Base-by-base conservation (phyloP, 2,888 invertebrate genomes). In the Laothoe populi region DNA sequence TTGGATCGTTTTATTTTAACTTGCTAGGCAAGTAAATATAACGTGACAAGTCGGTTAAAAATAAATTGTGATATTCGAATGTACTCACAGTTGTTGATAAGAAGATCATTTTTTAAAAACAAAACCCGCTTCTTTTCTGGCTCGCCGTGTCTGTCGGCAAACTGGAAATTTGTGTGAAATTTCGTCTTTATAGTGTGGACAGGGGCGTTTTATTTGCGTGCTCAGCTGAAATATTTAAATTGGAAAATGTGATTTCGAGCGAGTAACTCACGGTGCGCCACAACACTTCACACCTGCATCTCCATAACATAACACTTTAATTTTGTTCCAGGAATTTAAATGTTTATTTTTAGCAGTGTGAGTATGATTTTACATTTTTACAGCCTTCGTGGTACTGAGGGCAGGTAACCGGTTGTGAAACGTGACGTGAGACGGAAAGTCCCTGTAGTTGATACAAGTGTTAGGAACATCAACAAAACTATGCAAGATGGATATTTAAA, bases 101-200 rank as follows among this genome's bases (percentile, higher is more conserved):
- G 10, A 45, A 7, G 5, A 38, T 38, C 13, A 38, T 11, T 38
- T n/a, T 45, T 45, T 59, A 49, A 23, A 62, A 61, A 35, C 3
- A 26, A 48, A 10, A 23, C 49, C 35, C 65, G 65, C 68, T 5
- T 1, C 19, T 70, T 69, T 66, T 49, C 23, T 72, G 68, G 72
- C 74, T 69, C 59, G 53, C 61, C 49, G 64, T 31, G 44, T 64
- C 68, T 63, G 44, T 66, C 68, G 69, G 63, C 63, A 63, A 68
- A 64, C 68, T 68, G 64, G 66, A 71, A 71, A 68, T 70, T 71
- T 69, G 69, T 65, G 64, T 65, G 62, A 68, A 72, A 75, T 75
- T 65, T 68, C 67, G 64, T 70, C 66, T 69, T 66, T 62, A 64
- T 67, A 48, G 26, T 26, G 58, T 38, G 38, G 63, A 40, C 40